A percentile compares a stretch with the other conserved stretches of the same genome.
Conservation (phyloP, 1,140 invertebrate species). For the Diploscapter pachys region DNA sequence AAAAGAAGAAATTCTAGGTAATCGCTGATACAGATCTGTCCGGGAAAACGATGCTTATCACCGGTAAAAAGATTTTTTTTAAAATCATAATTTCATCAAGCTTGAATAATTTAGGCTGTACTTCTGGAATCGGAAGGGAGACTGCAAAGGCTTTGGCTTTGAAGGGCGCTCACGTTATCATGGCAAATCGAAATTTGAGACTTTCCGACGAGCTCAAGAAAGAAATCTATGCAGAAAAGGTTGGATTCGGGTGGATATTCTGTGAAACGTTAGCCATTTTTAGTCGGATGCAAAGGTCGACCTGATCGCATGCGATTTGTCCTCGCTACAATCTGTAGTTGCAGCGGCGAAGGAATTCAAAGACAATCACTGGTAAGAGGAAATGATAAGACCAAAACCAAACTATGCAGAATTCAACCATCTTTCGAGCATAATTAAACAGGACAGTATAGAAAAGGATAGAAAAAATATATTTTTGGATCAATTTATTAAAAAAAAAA, state of each 20-base stretch:
- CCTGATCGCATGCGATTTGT: conserved; percentile 31
- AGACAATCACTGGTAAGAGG: conserved; percentile 27
- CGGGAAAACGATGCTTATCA: conserved; percentile 77
- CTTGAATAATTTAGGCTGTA: too few species aligned
- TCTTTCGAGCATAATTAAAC: neutral
- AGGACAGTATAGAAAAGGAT: too few species aligned
- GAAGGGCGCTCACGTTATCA: conserved; percentile 75
- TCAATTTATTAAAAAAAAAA: too few species aligned
- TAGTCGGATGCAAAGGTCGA: conserved; percentile 33
- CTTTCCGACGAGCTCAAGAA: conserved; percentile 69
- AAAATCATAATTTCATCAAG: too few species aligned
- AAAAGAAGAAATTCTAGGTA: conserved; percentile 67
- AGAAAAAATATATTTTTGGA: too few species aligned
- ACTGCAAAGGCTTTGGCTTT: conserved; percentile 80
- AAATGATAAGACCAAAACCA: neutral
- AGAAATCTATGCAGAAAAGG: conserved; percentile 28
- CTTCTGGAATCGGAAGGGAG: conserved; percentile 84
- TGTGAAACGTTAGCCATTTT: conserved; percentile 64
- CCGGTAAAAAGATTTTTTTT: conserved; percentile 81
- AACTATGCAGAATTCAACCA: neutral
- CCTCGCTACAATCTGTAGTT: conserved; percentile 33
- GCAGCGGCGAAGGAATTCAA: conserved; percentile 32
- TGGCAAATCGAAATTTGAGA: conserved; percentile 75
- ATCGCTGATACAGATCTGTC: conserved; percentile 80
- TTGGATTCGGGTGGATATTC: neutral